These are phyloP conservation scores for Eupeodes luniger DNA, from an alignment of 2,888 invertebrate genomes.

Conservation along the genomic window DNA sequence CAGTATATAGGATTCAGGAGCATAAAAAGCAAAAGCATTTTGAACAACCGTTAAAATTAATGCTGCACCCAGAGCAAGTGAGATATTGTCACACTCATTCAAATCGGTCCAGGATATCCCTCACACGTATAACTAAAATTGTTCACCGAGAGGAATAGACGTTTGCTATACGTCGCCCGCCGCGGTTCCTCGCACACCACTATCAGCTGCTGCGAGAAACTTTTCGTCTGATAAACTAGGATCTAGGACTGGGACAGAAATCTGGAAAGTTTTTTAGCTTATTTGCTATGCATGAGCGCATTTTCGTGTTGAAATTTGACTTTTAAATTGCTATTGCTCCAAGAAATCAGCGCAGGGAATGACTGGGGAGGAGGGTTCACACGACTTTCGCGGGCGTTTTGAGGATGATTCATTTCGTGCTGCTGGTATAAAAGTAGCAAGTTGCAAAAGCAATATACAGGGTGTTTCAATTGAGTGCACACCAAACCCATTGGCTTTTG, in stretches of 20 bases:
- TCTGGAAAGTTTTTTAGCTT: slow-evolving; percentile 68
- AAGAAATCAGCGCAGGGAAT: slow-evolving; percentile 33
- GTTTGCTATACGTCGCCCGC: neutral
- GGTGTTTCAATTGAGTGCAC: slow-evolving; percentile 64
- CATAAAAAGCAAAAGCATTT: slow-evolving; percentile 66
- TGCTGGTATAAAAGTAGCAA: slow-evolving; percentile 2
- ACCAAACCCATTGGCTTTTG: slow-evolving; percentile 9
- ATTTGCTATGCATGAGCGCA: slow-evolving; percentile 73
- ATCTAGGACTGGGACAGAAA: slow-evolving; percentile 27
- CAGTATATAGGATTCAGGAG: slow-evolving; percentile 13
- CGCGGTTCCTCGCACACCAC: neutral
- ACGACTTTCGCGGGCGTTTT: neutral
- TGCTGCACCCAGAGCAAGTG: slow-evolving; percentile 63
- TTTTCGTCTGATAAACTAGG: slow-evolving; percentile 55
- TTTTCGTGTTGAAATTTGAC: slow-evolving; percentile 73
- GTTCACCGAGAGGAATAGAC: slow-evolving; percentile 33
- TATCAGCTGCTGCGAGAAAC: slow-evolving; percentile 15
- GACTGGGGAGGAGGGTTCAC: neutral
- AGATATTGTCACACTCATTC: slow-evolving; percentile 69
- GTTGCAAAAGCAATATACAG: slow-evolving; percentile 35
- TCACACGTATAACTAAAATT: slow-evolving; percentile 22
- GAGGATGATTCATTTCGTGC: slow-evolving; percentile 25
- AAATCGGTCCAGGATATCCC: slow-evolving; percentile 35
- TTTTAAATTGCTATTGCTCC: slow-evolving; percentile 64
- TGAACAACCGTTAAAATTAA: slow-evolving; percentile 70